Evolutionary conservation across 2,888 invertebrate genomes (phyloP).

Genomic region (Dexiosoma caninum): DNA sequence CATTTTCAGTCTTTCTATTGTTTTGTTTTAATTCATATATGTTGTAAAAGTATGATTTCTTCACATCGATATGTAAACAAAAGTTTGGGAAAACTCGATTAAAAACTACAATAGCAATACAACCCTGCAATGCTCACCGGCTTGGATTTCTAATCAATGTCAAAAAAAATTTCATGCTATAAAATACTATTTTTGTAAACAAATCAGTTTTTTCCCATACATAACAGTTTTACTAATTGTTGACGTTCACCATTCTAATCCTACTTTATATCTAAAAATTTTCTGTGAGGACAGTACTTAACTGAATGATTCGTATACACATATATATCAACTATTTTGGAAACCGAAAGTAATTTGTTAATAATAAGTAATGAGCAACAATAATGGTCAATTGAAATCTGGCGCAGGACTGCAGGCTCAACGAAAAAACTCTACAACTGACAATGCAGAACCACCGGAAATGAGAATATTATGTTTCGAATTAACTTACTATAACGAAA

Average conservation of each 20-base stretch:
- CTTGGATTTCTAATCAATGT: not conserved
- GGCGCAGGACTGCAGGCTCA: not conserved
- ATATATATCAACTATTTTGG: not conserved
- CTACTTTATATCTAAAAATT: not conserved
- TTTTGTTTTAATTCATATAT: too few species aligned
- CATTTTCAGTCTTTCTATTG: too few species aligned
- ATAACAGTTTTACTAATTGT: too few species aligned
- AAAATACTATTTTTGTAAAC: constrained; percentile 21
- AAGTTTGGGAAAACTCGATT: too few species aligned
- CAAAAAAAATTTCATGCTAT: constrained; percentile 8
- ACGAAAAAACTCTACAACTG: constrained; percentile 37
- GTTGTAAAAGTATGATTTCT: too few species aligned
- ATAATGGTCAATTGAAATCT: not conserved
- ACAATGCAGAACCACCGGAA: constrained; percentile 69
- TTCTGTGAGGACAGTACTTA: not conserved
- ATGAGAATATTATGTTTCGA: constrained; percentile 86
- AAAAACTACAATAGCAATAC: not conserved
- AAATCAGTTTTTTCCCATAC: not conserved
- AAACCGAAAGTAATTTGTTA: not conserved
- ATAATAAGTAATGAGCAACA: constrained; percentile 19
- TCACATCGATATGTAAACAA: too few species aligned
- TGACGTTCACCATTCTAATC: constrained; percentile 6
- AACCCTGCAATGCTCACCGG: not conserved
- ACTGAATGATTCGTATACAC: not conserved
- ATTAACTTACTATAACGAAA: constrained; percentile 81